Evolutionary conservation across 2,113 vertebrate species (phyloP).

Genomic region (Gobiocypris rarus): DNA sequence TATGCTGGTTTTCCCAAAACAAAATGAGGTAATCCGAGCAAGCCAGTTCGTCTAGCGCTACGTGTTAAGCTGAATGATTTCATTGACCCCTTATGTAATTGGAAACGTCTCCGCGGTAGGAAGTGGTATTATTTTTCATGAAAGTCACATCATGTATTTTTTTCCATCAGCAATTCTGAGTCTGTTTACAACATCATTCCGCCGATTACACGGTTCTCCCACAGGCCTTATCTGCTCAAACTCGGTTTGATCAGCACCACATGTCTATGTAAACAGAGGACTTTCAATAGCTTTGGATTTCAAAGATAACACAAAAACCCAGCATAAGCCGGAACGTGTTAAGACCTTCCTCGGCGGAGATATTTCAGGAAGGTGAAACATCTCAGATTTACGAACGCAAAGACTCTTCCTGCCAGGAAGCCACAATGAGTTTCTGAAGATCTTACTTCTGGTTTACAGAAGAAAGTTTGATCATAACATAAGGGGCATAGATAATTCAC

Average conservation of each 20-base stretch:
- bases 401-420: neutral
- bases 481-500: neutral
- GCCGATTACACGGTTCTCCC: constrained; percentile 44
- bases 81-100: constrained; percentile 28
- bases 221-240: constrained; percentile 40
- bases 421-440: neutral
- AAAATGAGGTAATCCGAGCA: constrained; percentile 42
- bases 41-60: constrained; percentile 30
- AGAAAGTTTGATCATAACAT: neutral
- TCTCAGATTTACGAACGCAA: constrained; percentile 11
- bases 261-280: constrained; percentile 50
- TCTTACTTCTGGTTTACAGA: neutral
- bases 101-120: constrained; percentile 56
- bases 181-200: constrained; percentile 37
- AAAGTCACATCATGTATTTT: constrained; percentile 46
- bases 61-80: constrained; percentile 48
- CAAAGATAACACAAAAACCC: constrained; percentile 41
- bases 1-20: constrained; percentile 40
- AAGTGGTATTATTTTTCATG: constrained; percentile 46
- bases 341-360: constrained; percentile 22
- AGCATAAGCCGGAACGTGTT: constrained; percentile 21
- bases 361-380: constrained; percentile 32
- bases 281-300: constrained; percentile 45
- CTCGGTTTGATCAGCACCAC: constrained; percentile 43
- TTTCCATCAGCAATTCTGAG: constrained; percentile 59